phyloP scores from a whole-genome alignment of 2,113 vertebrate genomes.

The Xiphorhynchus elegans region DNA sequence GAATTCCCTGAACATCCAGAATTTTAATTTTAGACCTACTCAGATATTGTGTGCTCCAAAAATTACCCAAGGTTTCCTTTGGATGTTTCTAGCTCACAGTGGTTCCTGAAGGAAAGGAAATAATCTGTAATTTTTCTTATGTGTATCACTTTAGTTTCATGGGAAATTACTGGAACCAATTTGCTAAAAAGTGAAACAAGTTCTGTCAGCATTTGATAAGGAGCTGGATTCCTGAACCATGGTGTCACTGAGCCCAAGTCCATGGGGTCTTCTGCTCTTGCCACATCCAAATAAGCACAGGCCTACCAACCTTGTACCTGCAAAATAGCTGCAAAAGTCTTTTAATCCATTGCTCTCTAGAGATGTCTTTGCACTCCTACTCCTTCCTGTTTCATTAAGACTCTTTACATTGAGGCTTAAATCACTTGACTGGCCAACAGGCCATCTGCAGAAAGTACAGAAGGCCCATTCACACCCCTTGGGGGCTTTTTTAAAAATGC shows the following conservation, averaged over 20 bases:
- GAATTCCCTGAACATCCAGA: not conserved
- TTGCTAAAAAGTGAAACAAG: not conserved
- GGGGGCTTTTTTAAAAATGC: not conserved
- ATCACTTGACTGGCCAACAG: not conserved
- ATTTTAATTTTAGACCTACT: not conserved
- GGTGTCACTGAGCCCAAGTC: not conserved
- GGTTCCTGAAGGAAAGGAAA: not conserved
- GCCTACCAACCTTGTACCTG: not conserved
- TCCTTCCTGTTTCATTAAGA: not conserved
- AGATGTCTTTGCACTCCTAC: not conserved
- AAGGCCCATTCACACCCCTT: not conserved
- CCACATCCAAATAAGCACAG: not conserved
- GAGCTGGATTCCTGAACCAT: not conserved
- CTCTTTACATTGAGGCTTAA: not conserved
- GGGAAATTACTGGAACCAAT: not conserved
- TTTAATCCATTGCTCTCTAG: not conserved
- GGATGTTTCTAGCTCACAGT: not conserved
- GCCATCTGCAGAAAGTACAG: not conserved
- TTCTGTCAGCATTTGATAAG: not conserved
- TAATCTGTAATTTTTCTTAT: not conserved
- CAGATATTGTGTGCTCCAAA: not conserved
- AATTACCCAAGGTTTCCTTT: not conserved
- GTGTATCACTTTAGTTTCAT: not conserved
- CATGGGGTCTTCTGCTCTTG: not conserved
- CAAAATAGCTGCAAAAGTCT: not conserved